Conservation (phyloP, 2,888 invertebrate genomes). For the Melangyna quadrimaculata region DNA sequence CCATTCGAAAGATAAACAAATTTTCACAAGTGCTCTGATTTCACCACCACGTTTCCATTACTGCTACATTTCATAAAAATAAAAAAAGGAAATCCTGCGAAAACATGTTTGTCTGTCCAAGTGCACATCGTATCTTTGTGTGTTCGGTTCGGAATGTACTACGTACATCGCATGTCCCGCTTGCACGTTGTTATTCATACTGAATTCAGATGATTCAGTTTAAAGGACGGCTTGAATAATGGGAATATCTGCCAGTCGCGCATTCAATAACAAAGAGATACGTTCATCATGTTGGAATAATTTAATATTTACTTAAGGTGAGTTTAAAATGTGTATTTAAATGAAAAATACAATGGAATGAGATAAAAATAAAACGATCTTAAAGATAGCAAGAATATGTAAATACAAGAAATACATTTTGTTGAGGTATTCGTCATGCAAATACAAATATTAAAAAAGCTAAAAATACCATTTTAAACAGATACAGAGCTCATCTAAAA, state of each 20-base stretch:
- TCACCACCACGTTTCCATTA: not conserved
- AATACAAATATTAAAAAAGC: too few relatives aligned
- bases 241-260: not conserved
- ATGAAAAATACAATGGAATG: not conserved
- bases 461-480: too few relatives aligned
- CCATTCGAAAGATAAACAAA: slow-evolving; percentile 50
- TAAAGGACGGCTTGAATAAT: slow-evolving; percentile 8
- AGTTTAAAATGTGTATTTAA: not conserved
- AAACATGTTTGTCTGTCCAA: slow-evolving; percentile 26
- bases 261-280: not conserved
- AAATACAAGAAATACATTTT: not conserved
- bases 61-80: not conserved
- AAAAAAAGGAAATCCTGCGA: slow-evolving; percentile 3
- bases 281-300: not conserved
- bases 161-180: not conserved
- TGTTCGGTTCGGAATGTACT: not conserved
- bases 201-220: not conserved
- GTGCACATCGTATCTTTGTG: slow-evolving; percentile 25
- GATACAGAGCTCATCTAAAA: too few relatives aligned
- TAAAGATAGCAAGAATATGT: not conserved
- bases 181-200: slow-evolving; percentile 2
- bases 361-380: not conserved
- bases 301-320: not conserved
- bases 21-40: not conserved
- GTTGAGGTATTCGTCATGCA: too few relatives aligned